Conservation (phyloP, 2,113 vertebrate genomes). For the Brachypteracias leptosomus region DNA sequence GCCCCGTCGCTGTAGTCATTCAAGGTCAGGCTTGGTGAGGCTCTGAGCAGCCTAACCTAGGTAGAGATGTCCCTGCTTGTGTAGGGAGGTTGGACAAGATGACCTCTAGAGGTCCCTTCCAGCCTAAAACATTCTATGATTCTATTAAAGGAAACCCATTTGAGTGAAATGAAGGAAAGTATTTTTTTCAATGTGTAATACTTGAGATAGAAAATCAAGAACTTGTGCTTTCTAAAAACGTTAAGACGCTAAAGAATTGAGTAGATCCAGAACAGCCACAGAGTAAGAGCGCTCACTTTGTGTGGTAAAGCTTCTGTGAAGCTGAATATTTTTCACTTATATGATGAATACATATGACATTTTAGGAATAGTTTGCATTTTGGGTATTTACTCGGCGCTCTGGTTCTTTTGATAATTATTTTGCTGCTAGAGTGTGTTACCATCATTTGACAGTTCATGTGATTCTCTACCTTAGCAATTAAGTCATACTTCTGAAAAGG, state of each 20-base stretch:
- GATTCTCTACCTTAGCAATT: background rate
- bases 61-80: no score
- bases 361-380: background rate
- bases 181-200: background rate
- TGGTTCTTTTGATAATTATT: background rate
- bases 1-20: no score
- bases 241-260: background rate
- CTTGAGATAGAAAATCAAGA: background rate
- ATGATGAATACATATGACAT: background rate
- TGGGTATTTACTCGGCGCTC: background rate
- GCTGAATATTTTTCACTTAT: background rate
- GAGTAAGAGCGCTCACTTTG: background rate
- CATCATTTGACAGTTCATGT: background rate
- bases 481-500: constrained; percentile 29
- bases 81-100: no score
- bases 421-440: background rate
- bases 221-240: background rate
- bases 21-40: no score
- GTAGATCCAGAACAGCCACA: background rate
- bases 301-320: background rate
- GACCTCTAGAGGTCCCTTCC: no score
- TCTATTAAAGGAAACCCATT: background rate
- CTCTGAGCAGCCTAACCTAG: no score
- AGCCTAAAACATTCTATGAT: no score
- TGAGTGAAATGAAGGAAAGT: background rate